A percentile compares a stretch with the other conserved stretches of the same genome.
Evolutionary conservation across 2,797 vertebrate species (phyloP).

Genomic region (Anabas testudineus): DNA sequence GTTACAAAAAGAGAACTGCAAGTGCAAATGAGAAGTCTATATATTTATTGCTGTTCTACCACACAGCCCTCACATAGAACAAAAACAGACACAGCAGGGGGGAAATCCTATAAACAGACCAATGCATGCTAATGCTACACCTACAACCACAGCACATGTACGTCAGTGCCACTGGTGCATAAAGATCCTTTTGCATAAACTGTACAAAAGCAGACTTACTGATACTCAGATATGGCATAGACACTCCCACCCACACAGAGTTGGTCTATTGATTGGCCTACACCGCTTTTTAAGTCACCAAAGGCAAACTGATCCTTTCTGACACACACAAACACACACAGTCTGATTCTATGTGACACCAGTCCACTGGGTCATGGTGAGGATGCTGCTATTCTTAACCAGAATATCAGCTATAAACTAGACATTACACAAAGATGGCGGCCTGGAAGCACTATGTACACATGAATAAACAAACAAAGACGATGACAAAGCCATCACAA

Average conservation of each 20-base stretch:
- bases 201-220: slow-evolving; percentile 45
- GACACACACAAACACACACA: slow-evolving; percentile 37
- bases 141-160: background rate
- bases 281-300: slow-evolving; percentile 30
- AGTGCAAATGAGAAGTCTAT: slow-evolving; percentile 41
- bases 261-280: slow-evolving; percentile 29
- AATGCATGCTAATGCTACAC: slow-evolving; percentile 19
- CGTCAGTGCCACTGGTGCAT: slow-evolving; percentile 42
- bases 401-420: slow-evolving; percentile 20
- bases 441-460: slow-evolving; percentile 17
- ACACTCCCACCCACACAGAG: slow-evolving; percentile 22
- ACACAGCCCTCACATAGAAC: slow-evolving; percentile 36
- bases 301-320: slow-evolving; percentile 37
- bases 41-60: slow-evolving; percentile 38
- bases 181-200: slow-evolving; percentile 43
- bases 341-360: slow-evolving; percentile 35
- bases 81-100: slow-evolving; percentile 38
- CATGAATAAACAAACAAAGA: slow-evolving; percentile 21
- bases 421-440: slow-evolving; percentile 34
- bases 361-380: slow-evolving; percentile 13
- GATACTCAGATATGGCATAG: slow-evolving; percentile 37
- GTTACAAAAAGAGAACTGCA: slow-evolving; percentile 13
- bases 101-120: slow-evolving; percentile 40
- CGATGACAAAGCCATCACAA: background rate
- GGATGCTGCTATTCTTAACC: slow-evolving; percentile 42